phyloP scores from a whole-genome alignment of 53 echinoderm and acorn worm species.

The Crossaster papposus region DNA sequence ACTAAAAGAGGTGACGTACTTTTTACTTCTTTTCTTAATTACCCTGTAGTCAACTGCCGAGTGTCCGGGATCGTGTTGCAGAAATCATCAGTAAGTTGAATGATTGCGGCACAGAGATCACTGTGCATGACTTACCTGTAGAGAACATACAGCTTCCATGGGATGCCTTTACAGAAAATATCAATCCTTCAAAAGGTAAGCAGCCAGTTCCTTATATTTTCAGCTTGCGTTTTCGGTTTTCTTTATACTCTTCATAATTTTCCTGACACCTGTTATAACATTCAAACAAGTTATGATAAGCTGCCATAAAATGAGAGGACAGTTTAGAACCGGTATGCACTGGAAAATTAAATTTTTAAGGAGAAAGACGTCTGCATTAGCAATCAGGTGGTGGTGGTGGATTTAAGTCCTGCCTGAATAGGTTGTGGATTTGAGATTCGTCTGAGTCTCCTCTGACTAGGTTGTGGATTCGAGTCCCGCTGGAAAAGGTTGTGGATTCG shows the following conservation, averaged over 20 bases:
- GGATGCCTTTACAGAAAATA: conserved; percentile 68
- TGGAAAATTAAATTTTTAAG: too few species aligned
- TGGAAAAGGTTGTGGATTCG: too few species aligned
- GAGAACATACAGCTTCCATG: conserved; percentile 65
- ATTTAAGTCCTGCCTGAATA: too few species aligned
- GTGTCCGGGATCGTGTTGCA: conserved; percentile 66
- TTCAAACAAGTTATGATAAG: background rate
- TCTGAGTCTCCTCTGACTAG: too few species aligned
- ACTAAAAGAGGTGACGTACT: too few species aligned
- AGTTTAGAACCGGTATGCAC: too few species aligned
- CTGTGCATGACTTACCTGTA: conserved; percentile 58
- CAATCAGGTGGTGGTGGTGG: too few species aligned
- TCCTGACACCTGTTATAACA: background rate
- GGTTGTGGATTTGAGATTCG: too few species aligned
- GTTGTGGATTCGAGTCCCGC: too few species aligned
- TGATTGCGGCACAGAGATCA: conserved; percentile 10
- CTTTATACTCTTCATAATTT: background rate
- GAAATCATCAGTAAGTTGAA: conserved; percentile 61
- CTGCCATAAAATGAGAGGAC: too few species aligned
- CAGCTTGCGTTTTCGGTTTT: background rate
- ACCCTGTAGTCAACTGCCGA: conserved; percentile 6
- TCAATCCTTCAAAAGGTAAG: conserved; percentile 79
- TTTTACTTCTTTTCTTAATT: background rate
- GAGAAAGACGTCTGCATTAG: too few species aligned
- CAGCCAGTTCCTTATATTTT: background rate